phyloP scores from a whole-genome alignment of 2,797 vertebrate genomes.

The Acipenser transmontanus region DNA sequence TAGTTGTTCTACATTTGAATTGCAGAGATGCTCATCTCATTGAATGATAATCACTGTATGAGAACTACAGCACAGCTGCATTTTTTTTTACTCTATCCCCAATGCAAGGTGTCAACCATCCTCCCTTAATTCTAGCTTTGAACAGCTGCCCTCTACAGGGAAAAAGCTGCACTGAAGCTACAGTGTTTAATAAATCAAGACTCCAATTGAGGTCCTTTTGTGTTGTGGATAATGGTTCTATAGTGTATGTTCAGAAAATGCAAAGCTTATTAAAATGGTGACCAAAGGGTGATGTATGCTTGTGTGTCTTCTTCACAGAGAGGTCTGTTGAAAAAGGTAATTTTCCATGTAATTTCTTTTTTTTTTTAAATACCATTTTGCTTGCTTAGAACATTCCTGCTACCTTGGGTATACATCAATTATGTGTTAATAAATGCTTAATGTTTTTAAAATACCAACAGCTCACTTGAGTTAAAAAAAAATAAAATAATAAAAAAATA shows the following conservation, averaged over 20 bases:
- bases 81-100: neutral
- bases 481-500: neutral
- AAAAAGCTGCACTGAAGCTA: neutral
- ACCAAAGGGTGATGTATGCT: neutral
- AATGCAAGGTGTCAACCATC: too few species aligned
- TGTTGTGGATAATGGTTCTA: neutral
- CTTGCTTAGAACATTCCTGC: too few species aligned
- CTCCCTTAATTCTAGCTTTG: neutral
- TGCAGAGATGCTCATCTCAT: neutral
- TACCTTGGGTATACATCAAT: too few species aligned
- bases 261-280: neutral
- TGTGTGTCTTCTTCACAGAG: neutral
- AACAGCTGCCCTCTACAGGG: neutral
- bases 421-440: too few species aligned
- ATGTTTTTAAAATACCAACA: too few species aligned
- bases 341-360: too few species aligned
- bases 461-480: too few species aligned
- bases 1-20: neutral
- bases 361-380: too few species aligned
- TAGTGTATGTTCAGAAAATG: neutral
- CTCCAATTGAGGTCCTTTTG: neutral
- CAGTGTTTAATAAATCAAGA: neutral
- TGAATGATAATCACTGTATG: neutral
- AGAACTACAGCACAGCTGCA: neutral
- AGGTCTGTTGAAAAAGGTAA: too few species aligned